Evolutionary conservation across 2,113 vertebrate genomes (phyloP).

Genomic region (Clinocottus analis): DNA sequence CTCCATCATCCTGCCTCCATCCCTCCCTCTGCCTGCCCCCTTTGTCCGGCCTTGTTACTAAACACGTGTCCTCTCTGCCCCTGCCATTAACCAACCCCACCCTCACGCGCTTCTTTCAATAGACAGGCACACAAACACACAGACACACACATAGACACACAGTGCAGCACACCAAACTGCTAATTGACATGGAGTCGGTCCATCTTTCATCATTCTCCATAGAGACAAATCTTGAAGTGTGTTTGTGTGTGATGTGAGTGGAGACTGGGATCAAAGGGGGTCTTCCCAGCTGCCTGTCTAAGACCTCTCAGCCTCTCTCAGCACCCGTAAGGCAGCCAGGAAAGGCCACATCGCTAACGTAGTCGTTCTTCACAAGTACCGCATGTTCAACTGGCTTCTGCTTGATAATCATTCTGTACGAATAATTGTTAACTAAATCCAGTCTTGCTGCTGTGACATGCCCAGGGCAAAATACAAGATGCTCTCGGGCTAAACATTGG

Average conservation of each 20-base stretch:
- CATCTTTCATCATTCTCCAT: slow-evolving; percentile 66
- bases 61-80: slow-evolving; percentile 75
- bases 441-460: slow-evolving; percentile 18
- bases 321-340: neutral
- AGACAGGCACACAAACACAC: slow-evolving; percentile 30
- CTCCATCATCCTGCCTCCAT: slow-evolving; percentile 42
- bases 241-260: slow-evolving; percentile 34
- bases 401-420: slow-evolving; percentile 36
- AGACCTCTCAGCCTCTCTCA: slow-evolving; percentile 25
- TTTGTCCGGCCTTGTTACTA: slow-evolving; percentile 79
- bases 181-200: slow-evolving; percentile 68
- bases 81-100: slow-evolving; percentile 70
- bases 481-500: slow-evolving; percentile 39
- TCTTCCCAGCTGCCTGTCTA: slow-evolving; percentile 37
- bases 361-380: slow-evolving; percentile 12
- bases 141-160: slow-evolving; percentile 32
- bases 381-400: slow-evolving; percentile 29
- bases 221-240: slow-evolving; percentile 48
- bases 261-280: slow-evolving; percentile 56
- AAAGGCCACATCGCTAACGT: slow-evolving; percentile 17
- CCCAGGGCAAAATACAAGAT: slow-evolving; percentile 18
- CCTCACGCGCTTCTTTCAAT: slow-evolving; percentile 55
- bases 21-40: slow-evolving; percentile 57
- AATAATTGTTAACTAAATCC: slow-evolving; percentile 62
- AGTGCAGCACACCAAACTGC: slow-evolving; percentile 49